phyloP scores from a whole-genome alignment of 2,113 vertebrate genomes.

The Chlamydotis undulata region DNA sequence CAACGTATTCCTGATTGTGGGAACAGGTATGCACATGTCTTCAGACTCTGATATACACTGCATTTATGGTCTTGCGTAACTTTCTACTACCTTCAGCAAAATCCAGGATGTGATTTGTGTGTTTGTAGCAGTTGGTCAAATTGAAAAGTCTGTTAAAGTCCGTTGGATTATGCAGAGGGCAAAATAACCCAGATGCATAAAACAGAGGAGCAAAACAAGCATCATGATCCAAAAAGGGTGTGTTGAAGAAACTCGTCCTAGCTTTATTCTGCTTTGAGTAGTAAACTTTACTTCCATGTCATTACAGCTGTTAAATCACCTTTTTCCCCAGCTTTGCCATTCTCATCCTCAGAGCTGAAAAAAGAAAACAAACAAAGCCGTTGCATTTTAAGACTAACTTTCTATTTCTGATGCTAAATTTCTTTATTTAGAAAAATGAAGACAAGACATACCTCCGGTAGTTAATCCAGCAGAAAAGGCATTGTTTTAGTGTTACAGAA shows the following conservation, averaged over 20 bases:
- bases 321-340: slow-evolving; percentile 86
- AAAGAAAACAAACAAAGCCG: slow-evolving; percentile 43
- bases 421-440: slow-evolving; percentile 55
- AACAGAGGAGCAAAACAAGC: slow-evolving; percentile 30
- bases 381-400: slow-evolving; percentile 3
- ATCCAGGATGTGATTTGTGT: neutral
- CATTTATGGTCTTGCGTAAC: neutral
- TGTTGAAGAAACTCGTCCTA: slow-evolving; percentile 51
- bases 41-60: neutral
- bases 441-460: slow-evolving; percentile 70
- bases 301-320: slow-evolving; percentile 71
- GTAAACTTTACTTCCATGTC: neutral
- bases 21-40: neutral
- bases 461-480: slow-evolving; percentile 71
- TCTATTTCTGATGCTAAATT: slow-evolving; percentile 8
- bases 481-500: slow-evolving; percentile 72
- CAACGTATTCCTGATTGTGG: neutral
- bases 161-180: neutral
- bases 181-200: neutral
- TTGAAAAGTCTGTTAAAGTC: neutral
- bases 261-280: slow-evolving; percentile 55
- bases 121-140: neutral
- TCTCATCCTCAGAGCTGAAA: slow-evolving; percentile 85
- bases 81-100: neutral
- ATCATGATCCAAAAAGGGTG: slow-evolving; percentile 40